These are phyloP conservation scores for Nycticryphes semicollaris DNA, from an alignment of 2,113 vertebrate genomes.

Conservation along the genomic window DNA sequence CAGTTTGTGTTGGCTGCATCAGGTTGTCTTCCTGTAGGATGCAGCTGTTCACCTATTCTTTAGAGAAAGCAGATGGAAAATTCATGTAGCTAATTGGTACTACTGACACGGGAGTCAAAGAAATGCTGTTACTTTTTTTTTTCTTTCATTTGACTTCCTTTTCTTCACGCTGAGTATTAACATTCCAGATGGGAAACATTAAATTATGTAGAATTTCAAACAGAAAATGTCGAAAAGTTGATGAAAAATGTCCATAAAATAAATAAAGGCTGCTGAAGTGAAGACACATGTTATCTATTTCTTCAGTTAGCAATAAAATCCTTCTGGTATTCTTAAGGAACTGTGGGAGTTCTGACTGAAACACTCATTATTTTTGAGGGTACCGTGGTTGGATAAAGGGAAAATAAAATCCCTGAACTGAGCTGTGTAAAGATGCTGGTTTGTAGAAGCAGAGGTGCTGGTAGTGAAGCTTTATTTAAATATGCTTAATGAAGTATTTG, in stretches of 20 bases:
- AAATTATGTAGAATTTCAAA: conserved; percentile 67
- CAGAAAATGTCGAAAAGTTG: conserved; percentile 57
- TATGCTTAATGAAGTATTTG: conserved; percentile 50
- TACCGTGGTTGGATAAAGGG: neutral
- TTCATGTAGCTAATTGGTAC: conserved; percentile 61
- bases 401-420: conserved; percentile 25
- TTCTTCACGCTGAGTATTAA: conserved; percentile 34
- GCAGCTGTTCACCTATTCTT: conserved; percentile 57
- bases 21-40: conserved; percentile 57
- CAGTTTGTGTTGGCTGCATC: conserved; percentile 33
- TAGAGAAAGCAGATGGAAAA: conserved; percentile 55
- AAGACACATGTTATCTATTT: conserved; percentile 65
- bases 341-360: conserved; percentile 37
- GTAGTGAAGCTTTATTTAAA: conserved; percentile 37
- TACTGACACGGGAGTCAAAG: conserved; percentile 58
- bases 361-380: conserved; percentile 24
- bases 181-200: conserved; percentile 66
- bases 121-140: neutral
- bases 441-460: conserved; percentile 18
- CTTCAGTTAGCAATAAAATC: conserved; percentile 57
- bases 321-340: conserved; percentile 49
- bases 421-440: neutral
- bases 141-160: conserved; percentile 7
- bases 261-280: conserved; percentile 56
- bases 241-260: conserved; percentile 58